These are phyloP conservation scores for Halocynthia roretzi DNA, from an alignment of 23 tunicate genomes.

Conservation along the genomic window DNA sequence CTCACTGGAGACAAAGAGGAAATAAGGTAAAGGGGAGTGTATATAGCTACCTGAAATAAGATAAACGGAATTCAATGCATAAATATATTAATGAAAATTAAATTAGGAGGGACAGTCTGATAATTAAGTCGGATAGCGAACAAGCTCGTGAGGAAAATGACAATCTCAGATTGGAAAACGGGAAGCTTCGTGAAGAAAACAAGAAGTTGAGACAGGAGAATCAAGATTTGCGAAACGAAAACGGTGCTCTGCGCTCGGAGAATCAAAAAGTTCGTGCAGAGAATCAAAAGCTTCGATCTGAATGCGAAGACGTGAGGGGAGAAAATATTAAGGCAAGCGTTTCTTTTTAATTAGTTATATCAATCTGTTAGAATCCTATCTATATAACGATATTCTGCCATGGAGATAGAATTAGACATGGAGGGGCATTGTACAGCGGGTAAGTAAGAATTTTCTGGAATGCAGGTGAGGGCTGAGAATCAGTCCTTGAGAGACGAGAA, in stretches of 20 bases:
- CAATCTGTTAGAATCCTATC: neutral
- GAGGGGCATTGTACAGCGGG: neutral
- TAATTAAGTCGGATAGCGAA: conserved; percentile 30
- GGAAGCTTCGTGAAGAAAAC: conserved; percentile 85
- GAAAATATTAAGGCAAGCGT: conserved; percentile 63
- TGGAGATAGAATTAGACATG: neutral
- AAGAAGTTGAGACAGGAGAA: conserved; percentile 74
- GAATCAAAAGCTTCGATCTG: conserved; percentile 58
- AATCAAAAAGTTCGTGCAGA: conserved; percentile 79
- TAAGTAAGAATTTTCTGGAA: neutral
- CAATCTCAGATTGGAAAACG: conserved; percentile 48
- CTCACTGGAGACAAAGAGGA: conserved; percentile 36
- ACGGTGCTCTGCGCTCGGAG: conserved; percentile 76
- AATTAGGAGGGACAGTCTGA: conserved; percentile 34
- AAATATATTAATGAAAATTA: too few species aligned
- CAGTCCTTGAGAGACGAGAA: conserved; percentile 85
- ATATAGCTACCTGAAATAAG: neutral
- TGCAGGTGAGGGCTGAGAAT: conserved; percentile 72
- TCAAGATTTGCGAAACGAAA: conserved; percentile 75
- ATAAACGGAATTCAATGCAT: neutral
- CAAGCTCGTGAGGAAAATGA: conserved; percentile 67
- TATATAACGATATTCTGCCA: neutral
- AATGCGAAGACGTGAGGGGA: conserved; percentile 54
- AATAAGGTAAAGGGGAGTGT: conserved; percentile 22
- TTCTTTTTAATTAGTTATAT: neutral